phyloP scores from a whole-genome alignment of 2,888 invertebrate species.

The Clanis bilineata region DNA sequence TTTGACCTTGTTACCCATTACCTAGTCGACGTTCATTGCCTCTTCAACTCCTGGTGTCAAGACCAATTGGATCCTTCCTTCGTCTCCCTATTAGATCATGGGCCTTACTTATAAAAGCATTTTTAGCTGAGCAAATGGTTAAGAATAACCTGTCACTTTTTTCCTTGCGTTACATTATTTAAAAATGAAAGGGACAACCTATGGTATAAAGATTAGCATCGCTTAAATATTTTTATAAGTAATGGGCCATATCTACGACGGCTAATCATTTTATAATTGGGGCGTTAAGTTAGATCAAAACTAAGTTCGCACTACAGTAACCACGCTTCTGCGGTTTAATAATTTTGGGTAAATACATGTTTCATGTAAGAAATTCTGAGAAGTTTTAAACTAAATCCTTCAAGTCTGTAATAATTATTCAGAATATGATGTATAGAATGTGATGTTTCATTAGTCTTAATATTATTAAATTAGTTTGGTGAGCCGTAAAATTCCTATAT shows the following conservation, averaged over 20 bases:
- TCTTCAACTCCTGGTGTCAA: constrained; percentile 1
- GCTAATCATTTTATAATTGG: not conserved
- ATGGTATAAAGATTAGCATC: no score
- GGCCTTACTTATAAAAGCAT: no score
- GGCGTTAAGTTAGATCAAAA: not conserved
- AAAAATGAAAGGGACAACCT: no score
- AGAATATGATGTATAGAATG: not conserved
- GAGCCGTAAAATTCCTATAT: no score
- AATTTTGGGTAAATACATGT: not conserved
- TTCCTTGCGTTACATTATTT: no score
- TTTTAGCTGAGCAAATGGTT: no score
- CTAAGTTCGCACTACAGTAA: not conserved
- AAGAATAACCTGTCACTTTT: no score
- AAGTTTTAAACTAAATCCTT: not conserved
- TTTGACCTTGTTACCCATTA: not conserved
- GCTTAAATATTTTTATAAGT: no score
- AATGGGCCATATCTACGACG: no score
- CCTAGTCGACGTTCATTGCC: constrained; percentile 1
- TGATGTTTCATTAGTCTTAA: not conserved
- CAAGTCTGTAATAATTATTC: not conserved
- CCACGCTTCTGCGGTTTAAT: not conserved
- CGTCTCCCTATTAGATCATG: not conserved
- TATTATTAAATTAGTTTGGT: no score
- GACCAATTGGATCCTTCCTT: constrained; percentile 9
- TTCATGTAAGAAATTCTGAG: not conserved